Percentiles rank a stretch among this genome's conserved stretches.
Conservation (phyloP, 2,113 vertebrate genomes). For the Psephotus haematonotus region DNA sequence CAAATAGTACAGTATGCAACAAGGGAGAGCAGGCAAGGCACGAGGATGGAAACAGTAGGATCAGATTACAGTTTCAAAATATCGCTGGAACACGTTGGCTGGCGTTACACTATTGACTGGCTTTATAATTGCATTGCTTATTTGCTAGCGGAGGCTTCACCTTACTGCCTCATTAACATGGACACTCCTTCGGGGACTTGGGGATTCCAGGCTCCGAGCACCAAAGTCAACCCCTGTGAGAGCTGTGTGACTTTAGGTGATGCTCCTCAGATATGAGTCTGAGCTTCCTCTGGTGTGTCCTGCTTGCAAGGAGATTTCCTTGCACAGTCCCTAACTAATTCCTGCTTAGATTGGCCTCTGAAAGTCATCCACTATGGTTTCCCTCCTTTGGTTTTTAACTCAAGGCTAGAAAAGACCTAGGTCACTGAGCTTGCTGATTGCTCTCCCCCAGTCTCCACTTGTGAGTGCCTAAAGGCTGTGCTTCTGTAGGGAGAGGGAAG, state of each 20-base stretch:
- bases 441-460: neutral
- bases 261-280: neutral
- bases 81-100: constrained; percentile 69
- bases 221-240: neutral
- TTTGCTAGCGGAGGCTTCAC: constrained; percentile 76
- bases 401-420: neutral
- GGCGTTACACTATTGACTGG: constrained; percentile 69
- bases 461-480: neutral
- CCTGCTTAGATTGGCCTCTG: neutral
- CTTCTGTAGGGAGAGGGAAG: neutral
- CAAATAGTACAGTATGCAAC: constrained; percentile 70
- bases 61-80: constrained; percentile 80
- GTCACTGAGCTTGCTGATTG: neutral
- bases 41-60: constrained; percentile 73
- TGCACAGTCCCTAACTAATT: neutral
- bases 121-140: constrained; percentile 78
- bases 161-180: constrained; percentile 74
- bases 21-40: constrained; percentile 69
- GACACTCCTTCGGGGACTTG: constrained; percentile 54
- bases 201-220: neutral
- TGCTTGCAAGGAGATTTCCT: neutral
- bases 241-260: neutral
- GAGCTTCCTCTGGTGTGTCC: neutral
- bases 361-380: neutral
- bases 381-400: neutral